These are phyloP conservation scores for Neotoma lepida DNA, from an alignment of 2,113 vertebrate species.

Conservation along the genomic window DNA sequence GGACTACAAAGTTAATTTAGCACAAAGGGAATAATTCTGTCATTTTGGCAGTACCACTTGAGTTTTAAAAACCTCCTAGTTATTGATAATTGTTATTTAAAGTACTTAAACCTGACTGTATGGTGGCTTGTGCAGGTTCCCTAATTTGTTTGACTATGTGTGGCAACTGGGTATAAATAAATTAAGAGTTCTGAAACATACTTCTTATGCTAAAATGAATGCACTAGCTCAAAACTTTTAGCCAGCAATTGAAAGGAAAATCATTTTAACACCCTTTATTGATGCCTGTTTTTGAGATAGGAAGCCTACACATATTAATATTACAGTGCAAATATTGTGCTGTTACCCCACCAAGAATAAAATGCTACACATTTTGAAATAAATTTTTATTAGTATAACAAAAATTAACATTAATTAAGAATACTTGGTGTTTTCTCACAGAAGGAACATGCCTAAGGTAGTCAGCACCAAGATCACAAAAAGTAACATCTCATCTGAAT, in stretches of 20 bases:
- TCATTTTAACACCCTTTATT: background rate
- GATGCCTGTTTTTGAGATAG: slow-evolving; percentile 27
- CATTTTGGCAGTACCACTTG: background rate
- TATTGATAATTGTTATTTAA: slow-evolving; percentile 10
- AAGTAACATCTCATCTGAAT: background rate
- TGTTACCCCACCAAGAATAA: slow-evolving; percentile 12
- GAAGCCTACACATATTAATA: background rate
- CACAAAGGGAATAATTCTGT: slow-evolving; percentile 13
- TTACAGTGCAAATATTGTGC: background rate
- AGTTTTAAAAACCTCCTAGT: background rate
- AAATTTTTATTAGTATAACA: slow-evolving; percentile 88
- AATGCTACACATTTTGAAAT: background rate
- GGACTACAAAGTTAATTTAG: slow-evolving; percentile 4
- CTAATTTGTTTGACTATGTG: background rate
- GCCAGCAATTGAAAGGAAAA: slow-evolving; percentile 51
- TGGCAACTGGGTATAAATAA: background rate
- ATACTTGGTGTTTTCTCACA: slow-evolving; percentile 15
- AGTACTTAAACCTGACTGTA: slow-evolving; percentile 27
- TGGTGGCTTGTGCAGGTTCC: background rate
- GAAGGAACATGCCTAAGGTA: background rate
- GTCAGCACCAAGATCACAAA: background rate
- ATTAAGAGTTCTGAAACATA: slow-evolving; percentile 30
- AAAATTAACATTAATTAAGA: slow-evolving; percentile 14
- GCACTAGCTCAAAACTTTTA: slow-evolving; percentile 30
- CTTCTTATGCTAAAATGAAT: slow-evolving; percentile 25